These are phyloP conservation scores for Tetragonula carbonaria DNA, from an alignment of 2,888 invertebrate genomes.

Conservation along the genomic window DNA sequence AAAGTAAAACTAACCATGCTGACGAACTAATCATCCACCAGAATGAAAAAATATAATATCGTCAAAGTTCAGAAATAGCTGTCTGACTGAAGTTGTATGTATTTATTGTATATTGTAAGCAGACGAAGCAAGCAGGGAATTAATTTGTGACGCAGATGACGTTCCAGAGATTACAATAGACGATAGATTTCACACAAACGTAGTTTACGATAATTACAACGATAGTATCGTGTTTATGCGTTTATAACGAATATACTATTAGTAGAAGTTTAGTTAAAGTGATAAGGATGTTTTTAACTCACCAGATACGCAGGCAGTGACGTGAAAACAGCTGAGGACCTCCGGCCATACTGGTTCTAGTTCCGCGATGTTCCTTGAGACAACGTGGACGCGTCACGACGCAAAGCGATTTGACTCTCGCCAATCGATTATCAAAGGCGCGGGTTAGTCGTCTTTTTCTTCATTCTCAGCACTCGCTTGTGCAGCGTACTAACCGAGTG, in stretches of 20 bases:
- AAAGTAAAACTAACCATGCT: not conserved
- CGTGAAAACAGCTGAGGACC: conserved; percentile 80
- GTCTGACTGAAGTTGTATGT: not conserved
- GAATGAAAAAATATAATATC: not conserved
- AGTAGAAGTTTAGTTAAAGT: conserved; percentile 34
- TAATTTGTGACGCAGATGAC: conserved; percentile 33
- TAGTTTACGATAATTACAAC: not conserved
- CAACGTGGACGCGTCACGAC: conserved; percentile 58
- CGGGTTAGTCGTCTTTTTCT: conserved; percentile 32
- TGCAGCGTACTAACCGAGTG: conserved; percentile 32
- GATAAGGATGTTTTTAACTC: conserved; percentile 71
- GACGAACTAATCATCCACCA: not conserved
- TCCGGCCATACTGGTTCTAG: conserved; percentile 78
- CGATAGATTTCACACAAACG: conserved; percentile 2
- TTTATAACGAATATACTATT: conserved; percentile 30
- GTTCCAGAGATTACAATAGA: not conserved
- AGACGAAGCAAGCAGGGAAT: conserved; percentile 2
- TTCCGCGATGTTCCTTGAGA: conserved; percentile 69
- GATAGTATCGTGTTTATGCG: not conserved
- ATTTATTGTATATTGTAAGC: not conserved
- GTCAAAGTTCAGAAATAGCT: conserved; percentile 8
- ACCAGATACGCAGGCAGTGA: conserved; percentile 77
- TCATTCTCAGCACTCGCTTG: conserved; percentile 40
- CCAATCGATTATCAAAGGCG: conserved; percentile 54
- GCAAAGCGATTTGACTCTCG: conserved; percentile 49